Percentiles rank a stretch among this genome's conserved stretches.
Conservation (phyloP, 2,113 vertebrate genomes). For the Oophaga pumilio region DNA sequence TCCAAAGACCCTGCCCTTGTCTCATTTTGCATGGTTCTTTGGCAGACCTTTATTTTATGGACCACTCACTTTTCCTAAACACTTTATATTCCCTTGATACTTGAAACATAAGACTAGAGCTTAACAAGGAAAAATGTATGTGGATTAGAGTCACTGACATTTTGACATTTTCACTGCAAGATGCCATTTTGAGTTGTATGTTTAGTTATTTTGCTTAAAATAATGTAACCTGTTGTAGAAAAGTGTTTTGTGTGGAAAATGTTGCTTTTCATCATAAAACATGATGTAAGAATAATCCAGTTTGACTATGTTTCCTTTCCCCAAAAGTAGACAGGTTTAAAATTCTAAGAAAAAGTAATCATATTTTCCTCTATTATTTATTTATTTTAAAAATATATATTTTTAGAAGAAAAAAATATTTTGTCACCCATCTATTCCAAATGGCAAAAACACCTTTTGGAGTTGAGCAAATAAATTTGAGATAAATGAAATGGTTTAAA, state of each 20-base stretch:
- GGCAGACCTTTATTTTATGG: slow-evolving; percentile 23
- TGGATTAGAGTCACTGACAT: slow-evolving; percentile 8
- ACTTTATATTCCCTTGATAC: slow-evolving; percentile 3
- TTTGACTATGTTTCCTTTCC: background rate
- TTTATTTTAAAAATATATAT: no score
- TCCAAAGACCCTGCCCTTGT: background rate
- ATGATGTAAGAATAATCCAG: background rate
- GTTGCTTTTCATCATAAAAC: background rate
- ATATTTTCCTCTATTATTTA: no score
- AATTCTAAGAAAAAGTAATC: no score
- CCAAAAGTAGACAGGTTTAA: background rate
- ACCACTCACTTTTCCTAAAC: slow-evolving; percentile 34
- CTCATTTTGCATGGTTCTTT: slow-evolving; percentile 34
- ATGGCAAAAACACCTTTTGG: no score
- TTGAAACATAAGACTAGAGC: background rate
- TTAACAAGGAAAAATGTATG: background rate
- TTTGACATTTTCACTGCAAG: slow-evolving; percentile 1
- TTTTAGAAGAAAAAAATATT: no score
- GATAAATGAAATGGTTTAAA: no score
- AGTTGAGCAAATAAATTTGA: no score
- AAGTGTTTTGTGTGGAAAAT: background rate
- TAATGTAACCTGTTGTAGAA: background rate
- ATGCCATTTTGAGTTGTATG: background rate
- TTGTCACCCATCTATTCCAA: no score
- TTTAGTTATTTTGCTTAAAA: background rate